Percentiles rank a stretch among this genome's conserved stretches.
Evolutionary conservation across 2,888 invertebrate genomes (phyloP).

Genomic region (Lasius platythorax): DNA sequence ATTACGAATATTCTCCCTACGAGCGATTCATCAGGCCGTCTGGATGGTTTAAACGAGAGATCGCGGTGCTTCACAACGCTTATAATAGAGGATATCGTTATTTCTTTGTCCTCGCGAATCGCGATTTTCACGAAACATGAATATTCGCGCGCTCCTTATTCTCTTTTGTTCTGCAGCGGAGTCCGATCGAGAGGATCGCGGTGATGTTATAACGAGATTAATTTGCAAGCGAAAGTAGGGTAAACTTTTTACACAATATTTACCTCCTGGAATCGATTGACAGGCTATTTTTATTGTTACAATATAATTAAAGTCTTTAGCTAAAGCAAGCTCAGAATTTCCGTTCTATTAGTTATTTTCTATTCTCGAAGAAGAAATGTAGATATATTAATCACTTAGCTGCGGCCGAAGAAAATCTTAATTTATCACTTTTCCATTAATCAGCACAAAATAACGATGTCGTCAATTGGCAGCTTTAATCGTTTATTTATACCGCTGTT

Average conservation of each 20-base stretch:
- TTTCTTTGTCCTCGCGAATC: conserved; percentile 16
- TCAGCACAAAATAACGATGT: background rate
- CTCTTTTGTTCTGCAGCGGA: conserved; percentile 4
- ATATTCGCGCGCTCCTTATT: conserved; percentile 37
- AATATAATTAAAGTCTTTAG: conserved; percentile 27
- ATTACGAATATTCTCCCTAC: conserved; percentile 69
- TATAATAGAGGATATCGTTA: conserved; percentile 20
- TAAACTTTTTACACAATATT: conserved; percentile 46
- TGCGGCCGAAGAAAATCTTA: background rate
- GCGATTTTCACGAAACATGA: conserved; percentile 27
- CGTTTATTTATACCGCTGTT: background rate
- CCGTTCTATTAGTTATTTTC: background rate
- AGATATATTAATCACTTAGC: background rate
- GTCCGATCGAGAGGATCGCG: conserved; percentile 20
- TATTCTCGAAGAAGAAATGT: background rate
- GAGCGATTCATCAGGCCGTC: conserved; percentile 66
- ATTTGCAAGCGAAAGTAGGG: conserved; percentile 51
- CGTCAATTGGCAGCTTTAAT: background rate
- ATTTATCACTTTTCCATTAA: background rate
- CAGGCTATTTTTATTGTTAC: conserved; percentile 46
- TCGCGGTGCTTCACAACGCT: conserved; percentile 30
- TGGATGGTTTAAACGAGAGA: conserved; percentile 59
- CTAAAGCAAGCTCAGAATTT: conserved; percentile 6
- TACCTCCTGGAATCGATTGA: conserved; percentile 14
- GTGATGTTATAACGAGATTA: conserved; percentile 44